These are phyloP conservation scores for Falco berigora DNA, from an alignment of 2,797 vertebrate genomes.

Conservation along the genomic window DNA sequence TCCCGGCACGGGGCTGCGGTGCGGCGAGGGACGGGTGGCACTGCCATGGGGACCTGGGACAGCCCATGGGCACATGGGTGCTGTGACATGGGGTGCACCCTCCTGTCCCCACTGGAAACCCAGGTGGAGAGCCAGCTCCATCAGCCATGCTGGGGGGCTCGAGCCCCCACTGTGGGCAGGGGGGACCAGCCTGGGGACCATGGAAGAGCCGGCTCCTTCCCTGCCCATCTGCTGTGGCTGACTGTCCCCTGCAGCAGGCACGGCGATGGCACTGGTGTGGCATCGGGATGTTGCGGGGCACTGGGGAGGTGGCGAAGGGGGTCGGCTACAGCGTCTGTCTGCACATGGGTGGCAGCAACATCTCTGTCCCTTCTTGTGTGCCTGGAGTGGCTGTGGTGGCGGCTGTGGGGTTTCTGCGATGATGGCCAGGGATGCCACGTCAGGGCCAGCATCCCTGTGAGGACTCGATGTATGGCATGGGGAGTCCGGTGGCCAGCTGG, in stretches of 20 bases:
- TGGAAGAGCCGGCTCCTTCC: background rate
- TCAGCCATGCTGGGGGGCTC: rapidly evolving
- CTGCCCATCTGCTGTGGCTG: rapidly evolving
- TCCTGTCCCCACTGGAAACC: rapidly evolving
- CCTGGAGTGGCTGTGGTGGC: background rate
- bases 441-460: rapidly evolving
- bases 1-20: rapidly evolving
- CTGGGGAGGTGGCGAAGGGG: rapidly evolving
- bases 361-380: background rate
- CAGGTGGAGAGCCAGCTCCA: rapidly evolving
- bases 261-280: rapidly evolving
- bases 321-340: background rate
- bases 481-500: rapidly evolving
- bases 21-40: background rate
- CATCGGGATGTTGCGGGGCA: rapidly evolving
- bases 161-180: rapidly evolving
- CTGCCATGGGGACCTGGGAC: rapidly evolving
- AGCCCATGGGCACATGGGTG: background rate
- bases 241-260: background rate
- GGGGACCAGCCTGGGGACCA: background rate
- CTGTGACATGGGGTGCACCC: background rate
- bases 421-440: rapidly evolving
- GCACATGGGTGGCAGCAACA: background rate
- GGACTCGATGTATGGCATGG: rapidly evolving
- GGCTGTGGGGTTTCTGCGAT: rapidly evolving